phyloP scores from a whole-genome alignment of 2,888 invertebrate genomes.

The Heteropelma amictum region DNA sequence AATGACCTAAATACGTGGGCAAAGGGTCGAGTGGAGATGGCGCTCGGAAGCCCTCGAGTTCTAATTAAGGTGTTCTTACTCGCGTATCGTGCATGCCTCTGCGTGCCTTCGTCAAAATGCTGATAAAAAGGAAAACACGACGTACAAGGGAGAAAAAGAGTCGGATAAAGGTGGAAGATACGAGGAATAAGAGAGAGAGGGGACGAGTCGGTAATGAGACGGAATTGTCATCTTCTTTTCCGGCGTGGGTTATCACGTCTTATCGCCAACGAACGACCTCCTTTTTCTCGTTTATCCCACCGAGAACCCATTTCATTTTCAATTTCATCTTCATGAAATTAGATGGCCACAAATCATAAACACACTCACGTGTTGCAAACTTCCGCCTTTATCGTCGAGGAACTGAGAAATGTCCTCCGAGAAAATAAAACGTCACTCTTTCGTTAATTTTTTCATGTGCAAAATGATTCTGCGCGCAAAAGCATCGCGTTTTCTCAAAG shows the following conservation, averaged over 20 bases:
- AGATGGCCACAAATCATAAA: too few relatives aligned
- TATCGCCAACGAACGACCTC: constrained; percentile 8
- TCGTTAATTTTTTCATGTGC: too few relatives aligned
- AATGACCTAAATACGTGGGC: constrained; percentile 48
- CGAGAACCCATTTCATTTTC: constrained; percentile 1
- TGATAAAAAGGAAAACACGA: constrained; percentile 23
- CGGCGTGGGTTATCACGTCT: constrained; percentile 19
- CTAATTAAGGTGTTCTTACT: constrained; percentile 48
- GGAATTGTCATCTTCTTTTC: constrained; percentile 1
- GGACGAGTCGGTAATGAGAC: constrained; percentile 11
- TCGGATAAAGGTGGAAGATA: background rate
- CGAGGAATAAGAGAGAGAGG: background rate
- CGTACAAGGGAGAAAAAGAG: background rate
- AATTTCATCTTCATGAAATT: constrained; percentile 7
- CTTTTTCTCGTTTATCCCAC: background rate
- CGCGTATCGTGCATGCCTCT: background rate
- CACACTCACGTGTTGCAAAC: too few relatives aligned
- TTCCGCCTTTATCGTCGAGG: too few relatives aligned
- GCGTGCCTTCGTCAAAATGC: constrained; percentile 25
- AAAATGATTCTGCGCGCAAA: too few relatives aligned
- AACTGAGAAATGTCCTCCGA: too few relatives aligned
- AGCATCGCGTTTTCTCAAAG: too few relatives aligned
- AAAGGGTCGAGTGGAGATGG: constrained; percentile 35
- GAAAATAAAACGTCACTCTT: too few relatives aligned
- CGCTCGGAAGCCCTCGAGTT: constrained; percentile 37